A percentile compares a stretch with the other conserved stretches of the same genome.
Evolutionary conservation across 2,888 invertebrate genomes (phyloP).

Genomic region (Apamea anceps): DNA sequence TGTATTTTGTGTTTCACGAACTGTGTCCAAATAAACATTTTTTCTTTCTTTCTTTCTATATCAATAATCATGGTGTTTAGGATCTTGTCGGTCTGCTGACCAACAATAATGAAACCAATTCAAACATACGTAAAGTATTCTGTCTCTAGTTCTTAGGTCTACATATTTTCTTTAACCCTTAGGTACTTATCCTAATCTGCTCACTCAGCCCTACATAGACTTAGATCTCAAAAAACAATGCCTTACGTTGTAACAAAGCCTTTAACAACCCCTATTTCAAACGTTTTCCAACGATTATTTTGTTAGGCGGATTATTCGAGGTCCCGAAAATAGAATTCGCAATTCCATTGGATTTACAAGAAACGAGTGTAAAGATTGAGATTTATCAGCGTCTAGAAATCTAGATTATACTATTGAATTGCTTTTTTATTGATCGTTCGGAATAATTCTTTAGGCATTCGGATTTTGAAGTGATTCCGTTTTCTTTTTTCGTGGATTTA

Average conservation of each 20-base stretch:
- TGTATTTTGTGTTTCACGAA: no score
- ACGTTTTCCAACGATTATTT: conserved; percentile 33
- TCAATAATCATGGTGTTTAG: neutral
- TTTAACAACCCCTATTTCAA: conserved; percentile 4
- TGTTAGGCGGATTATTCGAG: conserved; percentile 14
- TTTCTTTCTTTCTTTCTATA: no score
- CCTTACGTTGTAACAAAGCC: conserved; percentile 25
- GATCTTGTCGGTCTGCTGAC: neutral
- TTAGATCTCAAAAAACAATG: conserved; percentile 25
- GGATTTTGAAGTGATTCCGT: neutral
- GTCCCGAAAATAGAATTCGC: conserved; percentile 40
- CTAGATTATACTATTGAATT: conserved; percentile 50
- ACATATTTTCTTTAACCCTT: conserved; percentile 18
- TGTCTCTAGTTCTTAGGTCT: neutral
- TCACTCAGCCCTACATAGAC: neutral
- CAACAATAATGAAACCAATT: neutral
- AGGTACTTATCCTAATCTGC: conserved; percentile 19
- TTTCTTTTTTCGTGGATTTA: neutral
- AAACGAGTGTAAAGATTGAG: conserved; percentile 33
- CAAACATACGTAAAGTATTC: neutral
- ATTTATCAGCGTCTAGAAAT: conserved; percentile 52
- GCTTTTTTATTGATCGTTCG: conserved; percentile 44
- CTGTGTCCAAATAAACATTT: no score
- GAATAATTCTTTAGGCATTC: conserved; percentile 26
- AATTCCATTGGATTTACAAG: conserved; percentile 44